Conservation (phyloP, 2,113 vertebrate species). For the Manacus vitellinus region DNA sequence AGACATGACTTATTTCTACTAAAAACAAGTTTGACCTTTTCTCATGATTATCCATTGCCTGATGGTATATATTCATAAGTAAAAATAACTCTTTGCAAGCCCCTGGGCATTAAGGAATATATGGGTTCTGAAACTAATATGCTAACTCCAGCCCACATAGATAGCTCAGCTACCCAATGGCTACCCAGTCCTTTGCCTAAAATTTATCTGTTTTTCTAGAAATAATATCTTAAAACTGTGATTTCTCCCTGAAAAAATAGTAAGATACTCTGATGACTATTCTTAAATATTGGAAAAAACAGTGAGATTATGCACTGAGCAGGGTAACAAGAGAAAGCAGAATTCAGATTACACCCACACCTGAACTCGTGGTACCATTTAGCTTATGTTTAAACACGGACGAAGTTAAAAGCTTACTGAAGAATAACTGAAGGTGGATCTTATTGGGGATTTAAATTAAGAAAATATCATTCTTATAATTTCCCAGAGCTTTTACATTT, state of each 20-base stretch:
- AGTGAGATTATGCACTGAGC: not conserved
- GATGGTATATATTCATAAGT: not conserved
- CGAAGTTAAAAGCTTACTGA: not conserved
- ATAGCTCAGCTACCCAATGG: conserved; percentile 12
- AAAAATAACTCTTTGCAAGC: conserved; percentile 3
- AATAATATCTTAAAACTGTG: conserved; percentile 26
- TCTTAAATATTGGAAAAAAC: conserved; percentile 34
- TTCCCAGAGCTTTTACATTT: not conserved
- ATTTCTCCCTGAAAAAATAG: conserved; percentile 28
- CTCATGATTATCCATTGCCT: not conserved
- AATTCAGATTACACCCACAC: not conserved
- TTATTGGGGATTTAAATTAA: not conserved
- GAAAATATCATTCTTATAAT: not conserved
- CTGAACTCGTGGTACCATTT: not conserved
- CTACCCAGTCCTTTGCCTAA: conserved; percentile 30
- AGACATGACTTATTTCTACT: not conserved
- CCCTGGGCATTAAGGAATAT: not conserved
- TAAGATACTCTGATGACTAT: not conserved
- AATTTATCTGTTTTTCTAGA: conserved; percentile 52
- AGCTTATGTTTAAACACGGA: not conserved
- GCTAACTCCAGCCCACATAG: not conserved
- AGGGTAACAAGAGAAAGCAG: not conserved
- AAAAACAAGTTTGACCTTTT: conserved; percentile 1
- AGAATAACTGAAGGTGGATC: not conserved
- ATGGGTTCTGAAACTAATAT: not conserved